A percentile compares a stretch with the other conserved stretches of the same genome.
Conservation (phyloP, 2,797 vertebrate genomes). For the Morus bassanus region DNA sequence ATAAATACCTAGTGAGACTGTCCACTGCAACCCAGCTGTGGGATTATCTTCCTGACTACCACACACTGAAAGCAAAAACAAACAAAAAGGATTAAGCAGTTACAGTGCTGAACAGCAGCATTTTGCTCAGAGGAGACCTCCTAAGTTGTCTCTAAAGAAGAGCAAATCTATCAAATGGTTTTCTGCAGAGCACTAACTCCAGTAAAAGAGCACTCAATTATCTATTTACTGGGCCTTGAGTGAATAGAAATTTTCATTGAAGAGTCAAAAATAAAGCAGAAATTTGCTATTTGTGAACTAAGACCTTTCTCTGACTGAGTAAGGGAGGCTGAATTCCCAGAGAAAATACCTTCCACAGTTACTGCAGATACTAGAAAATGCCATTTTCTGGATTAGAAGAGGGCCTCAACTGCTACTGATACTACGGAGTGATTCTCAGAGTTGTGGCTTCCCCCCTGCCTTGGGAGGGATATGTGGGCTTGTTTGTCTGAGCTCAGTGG, state of each 20-base stretch:
- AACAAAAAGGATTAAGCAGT: background rate
- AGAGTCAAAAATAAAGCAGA: background rate
- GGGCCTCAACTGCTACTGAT: background rate
- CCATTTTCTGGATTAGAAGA: background rate
- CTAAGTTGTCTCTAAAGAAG: background rate
- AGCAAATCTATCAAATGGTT: background rate
- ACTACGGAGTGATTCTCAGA: background rate
- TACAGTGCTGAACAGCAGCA: background rate
- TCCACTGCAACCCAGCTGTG: background rate
- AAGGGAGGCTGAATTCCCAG: background rate
- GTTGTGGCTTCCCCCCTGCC: background rate
- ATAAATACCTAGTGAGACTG: background rate
- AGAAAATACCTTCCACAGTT: background rate
- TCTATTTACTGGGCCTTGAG: background rate
- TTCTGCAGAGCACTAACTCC: background rate
- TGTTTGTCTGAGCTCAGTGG: slow-evolving; percentile 1
- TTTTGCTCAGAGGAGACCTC: background rate
- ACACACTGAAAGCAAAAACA: background rate
- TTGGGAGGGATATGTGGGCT: background rate
- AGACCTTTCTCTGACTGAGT: background rate
- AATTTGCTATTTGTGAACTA: background rate
- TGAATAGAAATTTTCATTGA: background rate
- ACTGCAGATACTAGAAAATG: background rate
- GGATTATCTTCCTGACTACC: background rate
- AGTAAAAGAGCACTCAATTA: background rate